Evolutionary conservation across 2,797 vertebrate species (phyloP).

Genomic region (Typhlichthys eigenmanni): DNA sequence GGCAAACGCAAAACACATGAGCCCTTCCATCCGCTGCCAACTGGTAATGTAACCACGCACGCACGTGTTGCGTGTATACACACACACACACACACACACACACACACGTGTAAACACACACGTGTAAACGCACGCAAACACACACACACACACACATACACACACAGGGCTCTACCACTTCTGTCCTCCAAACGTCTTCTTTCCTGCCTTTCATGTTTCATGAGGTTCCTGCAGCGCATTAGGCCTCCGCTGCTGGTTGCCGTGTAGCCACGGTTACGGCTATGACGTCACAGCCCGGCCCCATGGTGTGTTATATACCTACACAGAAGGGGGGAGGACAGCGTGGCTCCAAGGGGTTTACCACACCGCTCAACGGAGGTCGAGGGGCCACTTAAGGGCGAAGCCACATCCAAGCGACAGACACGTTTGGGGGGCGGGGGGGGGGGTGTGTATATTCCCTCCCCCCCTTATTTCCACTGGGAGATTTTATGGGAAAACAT

Average conservation of each 20-base stretch:
- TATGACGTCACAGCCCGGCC: slow-evolving; percentile 69
- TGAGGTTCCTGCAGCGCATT: slow-evolving; percentile 67
- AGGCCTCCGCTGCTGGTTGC: slow-evolving; percentile 50
- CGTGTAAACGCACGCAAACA: neutral
- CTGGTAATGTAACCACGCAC: slow-evolving; percentile 67
- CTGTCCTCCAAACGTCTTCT: slow-evolving; percentile 51
- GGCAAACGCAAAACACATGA: slow-evolving; percentile 78
- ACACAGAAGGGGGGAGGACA: slow-evolving; percentile 58
- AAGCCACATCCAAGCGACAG: slow-evolving; percentile 71
- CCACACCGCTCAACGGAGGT: slow-evolving; percentile 69
- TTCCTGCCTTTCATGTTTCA: slow-evolving; percentile 66
- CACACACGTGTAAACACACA: slow-evolving; percentile 6
- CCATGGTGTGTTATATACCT: slow-evolving; percentile 74
- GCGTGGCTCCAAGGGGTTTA: slow-evolving; percentile 70
- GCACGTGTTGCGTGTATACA: slow-evolving; percentile 1
- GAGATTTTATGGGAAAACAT: slow-evolving; percentile 71
- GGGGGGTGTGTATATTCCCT: slow-evolving; percentile 10
- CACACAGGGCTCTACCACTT: slow-evolving; percentile 8
- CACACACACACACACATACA: slow-evolving; percentile 14
- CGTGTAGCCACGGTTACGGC: slow-evolving; percentile 58
- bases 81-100: slow-evolving; percentile 16
- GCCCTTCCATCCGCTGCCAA: slow-evolving; percentile 67
- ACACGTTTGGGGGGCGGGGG: slow-evolving; percentile 62
- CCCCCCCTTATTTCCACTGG: slow-evolving; percentile 35
- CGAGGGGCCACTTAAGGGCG: slow-evolving; percentile 65